Conservation (phyloP, 2,797 vertebrate genomes). For the Hoplostethus atlanticus region DNA sequence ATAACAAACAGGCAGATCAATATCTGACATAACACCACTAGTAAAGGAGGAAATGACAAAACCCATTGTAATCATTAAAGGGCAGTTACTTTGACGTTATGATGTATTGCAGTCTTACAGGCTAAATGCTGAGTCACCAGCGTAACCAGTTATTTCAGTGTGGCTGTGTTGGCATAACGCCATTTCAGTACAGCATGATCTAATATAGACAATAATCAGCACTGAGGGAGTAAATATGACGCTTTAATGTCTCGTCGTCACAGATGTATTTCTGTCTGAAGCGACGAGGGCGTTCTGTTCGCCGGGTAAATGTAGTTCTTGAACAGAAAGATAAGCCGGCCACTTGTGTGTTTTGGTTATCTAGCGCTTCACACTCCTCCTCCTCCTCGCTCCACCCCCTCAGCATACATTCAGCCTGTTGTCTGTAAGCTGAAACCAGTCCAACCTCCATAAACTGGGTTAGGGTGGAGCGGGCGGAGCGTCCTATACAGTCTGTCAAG, state of each 20-base stretch:
- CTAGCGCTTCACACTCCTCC: slow-evolving; percentile 21
- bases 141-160: no score
- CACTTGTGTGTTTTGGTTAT: slow-evolving; percentile 46
- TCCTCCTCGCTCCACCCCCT: neutral
- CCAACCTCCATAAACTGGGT: neutral
- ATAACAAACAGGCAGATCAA: no score
- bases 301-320: slow-evolving; percentile 24
- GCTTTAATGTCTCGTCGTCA: neutral
- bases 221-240: slow-evolving; percentile 17
- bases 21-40: no score
- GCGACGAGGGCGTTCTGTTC: fast-evolving
- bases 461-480: neutral
- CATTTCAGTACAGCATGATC: no score
- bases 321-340: slow-evolving; percentile 53
- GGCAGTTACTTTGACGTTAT: no score
- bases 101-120: no score
- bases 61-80: no score
- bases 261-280: neutral
- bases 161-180: no score
- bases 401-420: neutral
- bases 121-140: no score
- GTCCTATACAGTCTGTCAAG: neutral
- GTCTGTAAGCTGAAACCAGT: slow-evolving; percentile 43
- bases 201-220: neutral
- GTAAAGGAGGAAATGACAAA: no score